A percentile compares a stretch with the other conserved stretches of the same genome.
Evolutionary conservation across 2,888 invertebrate genomes (phyloP).

Genomic region (Ornithoptera alexandrae): DNA sequence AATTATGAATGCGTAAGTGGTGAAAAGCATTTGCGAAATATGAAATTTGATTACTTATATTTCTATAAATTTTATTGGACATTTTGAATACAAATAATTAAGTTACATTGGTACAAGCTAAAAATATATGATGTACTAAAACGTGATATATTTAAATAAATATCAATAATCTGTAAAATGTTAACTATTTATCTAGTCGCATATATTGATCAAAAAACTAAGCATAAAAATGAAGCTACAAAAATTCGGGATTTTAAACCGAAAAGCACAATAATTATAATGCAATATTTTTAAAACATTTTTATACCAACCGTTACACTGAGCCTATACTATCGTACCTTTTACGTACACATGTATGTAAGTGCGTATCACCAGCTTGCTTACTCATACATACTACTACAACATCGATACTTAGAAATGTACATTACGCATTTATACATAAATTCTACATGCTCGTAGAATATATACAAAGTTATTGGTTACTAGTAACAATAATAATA

Average conservation of each 20-base stretch:
- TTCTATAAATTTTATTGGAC: neutral
- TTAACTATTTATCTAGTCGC: constrained; percentile 26
- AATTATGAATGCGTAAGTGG: constrained; percentile 49
- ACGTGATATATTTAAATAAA: constrained; percentile 28
- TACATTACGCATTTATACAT: constrained; percentile 22
- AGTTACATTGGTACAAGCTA: neutral
- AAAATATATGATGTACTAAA: constrained; percentile 13
- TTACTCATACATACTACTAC: constrained; percentile 3
- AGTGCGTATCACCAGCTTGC: constrained; percentile 3
- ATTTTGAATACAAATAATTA: neutral
- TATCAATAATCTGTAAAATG: constrained; percentile 15
- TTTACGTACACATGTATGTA: neutral
- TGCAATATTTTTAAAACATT: constrained; percentile 2
- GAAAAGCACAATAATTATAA: constrained; percentile 11
- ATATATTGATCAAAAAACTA: constrained; percentile 7
- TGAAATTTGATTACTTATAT: constrained; percentile 3
- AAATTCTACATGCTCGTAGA: neutral
- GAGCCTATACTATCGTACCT: neutral
- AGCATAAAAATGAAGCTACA: neutral
- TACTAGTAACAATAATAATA: neutral
- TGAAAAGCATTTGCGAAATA: constrained; percentile 37
- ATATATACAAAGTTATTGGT: neutral
- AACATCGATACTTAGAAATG: constrained; percentile 5
- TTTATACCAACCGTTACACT: constrained; percentile 1
- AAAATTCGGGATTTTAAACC: constrained; percentile 7